Base-by-base conservation (phyloP, 2,797 vertebrate species). In the Urocyon cinereoargenteus region DNA sequence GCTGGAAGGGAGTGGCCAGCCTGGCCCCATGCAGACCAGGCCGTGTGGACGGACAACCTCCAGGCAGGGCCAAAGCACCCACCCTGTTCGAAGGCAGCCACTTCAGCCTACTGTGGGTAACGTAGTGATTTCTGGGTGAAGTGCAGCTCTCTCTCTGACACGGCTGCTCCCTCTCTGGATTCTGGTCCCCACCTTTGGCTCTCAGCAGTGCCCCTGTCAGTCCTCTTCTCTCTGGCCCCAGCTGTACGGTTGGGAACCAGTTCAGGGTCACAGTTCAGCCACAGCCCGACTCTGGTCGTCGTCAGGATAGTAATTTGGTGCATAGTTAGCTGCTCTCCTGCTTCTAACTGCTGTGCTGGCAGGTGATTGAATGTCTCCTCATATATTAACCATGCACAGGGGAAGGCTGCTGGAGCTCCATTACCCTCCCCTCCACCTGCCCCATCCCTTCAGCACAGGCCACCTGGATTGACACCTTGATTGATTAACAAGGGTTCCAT, bases 401-500 rank as follows among this genome's bases (percentile, higher is more conserved):
- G 75, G 70, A 26, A 18, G 34, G 16, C 90, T 45, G 15, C 26
- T 6, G 36, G 70, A 77, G 91, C 81, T 85, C 77, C 45, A 6
- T 94, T 97, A 90, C 79, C 91, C 53, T 75, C 64, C 40, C 0
- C 0, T 45, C 61, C 61, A n/a, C 77, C 95, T 86, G 85, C 53
- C 61, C 62, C 66, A 26, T 12, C 5, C 85, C 45, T 24, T 82
- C 0, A 0, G 55, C 86, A 81, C 62, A 57, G 31, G 59, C 94
- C 89, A 73, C 82, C 94, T 94, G 85, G 92, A 92, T 55, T 59
- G 73, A 86, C 97, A 96, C 81, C 66, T 90, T 86, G 91, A 86
- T 70, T 85, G 93, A 93, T 82, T 40, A 77, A 68, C 31, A 3
- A 34, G 86, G 21, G 84, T 22, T 90, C 66, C 13, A 6, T n/a